Base-by-base conservation (phyloP, 1,140 invertebrate species). In the Drosophila azteca region DNA sequence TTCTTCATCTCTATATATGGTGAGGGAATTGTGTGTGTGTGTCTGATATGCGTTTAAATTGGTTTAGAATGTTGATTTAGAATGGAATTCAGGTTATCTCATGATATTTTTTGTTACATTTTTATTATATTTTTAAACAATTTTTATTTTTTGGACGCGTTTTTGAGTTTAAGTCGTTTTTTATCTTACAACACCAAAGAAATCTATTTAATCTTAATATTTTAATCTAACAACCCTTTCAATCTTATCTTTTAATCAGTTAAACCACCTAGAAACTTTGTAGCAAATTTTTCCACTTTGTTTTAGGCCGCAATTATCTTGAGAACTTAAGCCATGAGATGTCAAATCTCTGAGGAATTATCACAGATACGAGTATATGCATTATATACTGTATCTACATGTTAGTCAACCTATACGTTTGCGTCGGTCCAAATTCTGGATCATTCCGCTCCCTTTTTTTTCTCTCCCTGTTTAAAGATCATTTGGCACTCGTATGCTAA, bases 401-500 rank as follows among this genome's bases (percentile, higher is more conserved):
- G 24, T 5, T 26, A 26, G 24, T 26, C 24, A 26, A 26, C 24
- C 24, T 26, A 26, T 5, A 26, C 24, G 5, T 26, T 26, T 26
- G 4, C 24, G 24, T 26, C 5, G 35, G 3, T 13, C 11, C 11
- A 3, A 39, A 11, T 39, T 13, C 11, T 39, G 11, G 35, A 13
- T 39, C 35, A 39, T 13, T 39, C 35, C 35, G 35, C 35, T 39
- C 35, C 11, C 35, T 17, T 43, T 29, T 58, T 58, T 11, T 20
- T 45, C 13, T 11, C 15, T 48, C 24, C 20, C 15, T 48, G 24
- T 22, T 41, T 61, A 49, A 48, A 41, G 11, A 29, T 57, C 65
- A 78, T 57, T 85, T 87, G 68, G 59, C 82, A 65, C 45, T n/a
- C 68, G 63, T 68, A 74, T 87, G 82, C 60, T 85, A 85, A 85